phyloP scores from a whole-genome alignment of 1,140 invertebrate species.

The Pseudoatta argentina region DNA sequence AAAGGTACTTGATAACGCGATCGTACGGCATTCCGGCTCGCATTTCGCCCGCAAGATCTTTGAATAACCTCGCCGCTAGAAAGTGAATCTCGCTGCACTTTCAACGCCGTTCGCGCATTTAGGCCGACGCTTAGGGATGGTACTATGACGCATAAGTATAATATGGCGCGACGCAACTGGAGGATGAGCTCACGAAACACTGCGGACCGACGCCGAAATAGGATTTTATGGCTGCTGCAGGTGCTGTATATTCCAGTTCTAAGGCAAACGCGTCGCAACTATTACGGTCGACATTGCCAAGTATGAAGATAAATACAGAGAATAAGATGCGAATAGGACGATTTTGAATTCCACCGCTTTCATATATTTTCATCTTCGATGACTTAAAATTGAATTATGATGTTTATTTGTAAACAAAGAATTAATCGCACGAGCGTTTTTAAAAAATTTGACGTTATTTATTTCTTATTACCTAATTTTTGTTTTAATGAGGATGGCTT shows the following conservation, averaged over 20 bases:
- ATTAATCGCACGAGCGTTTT: too few species aligned
- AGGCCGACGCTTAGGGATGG: slow-evolving; percentile 7
- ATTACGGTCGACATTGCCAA: not conserved
- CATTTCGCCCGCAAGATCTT: slow-evolving; percentile 39
- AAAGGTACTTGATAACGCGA: not conserved
- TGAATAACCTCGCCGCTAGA: slow-evolving; percentile 41
- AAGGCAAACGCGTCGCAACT: not conserved
- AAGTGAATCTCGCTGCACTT: slow-evolving; percentile 49
- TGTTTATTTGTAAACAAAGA: too few species aligned
- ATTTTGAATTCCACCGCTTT: not conserved
- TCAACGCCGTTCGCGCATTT: slow-evolving; percentile 10
- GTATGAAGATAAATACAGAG: not conserved
- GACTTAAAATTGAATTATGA: not conserved
- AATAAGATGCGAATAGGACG: not conserved
- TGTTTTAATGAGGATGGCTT: too few species aligned
- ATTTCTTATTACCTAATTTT: too few species aligned
- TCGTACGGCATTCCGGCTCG: not conserved
- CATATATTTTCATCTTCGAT: not conserved
- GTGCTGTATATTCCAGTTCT: slow-evolving; percentile 48
- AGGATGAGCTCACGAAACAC: slow-evolving; percentile 48
- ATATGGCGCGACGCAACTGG: slow-evolving; percentile 8
- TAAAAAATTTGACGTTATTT: too few species aligned
- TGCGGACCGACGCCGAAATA: slow-evolving; percentile 23
- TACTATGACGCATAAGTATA: slow-evolving; percentile 27
- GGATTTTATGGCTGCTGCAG: slow-evolving; percentile 35